A percentile compares a stretch with the other conserved stretches of the same genome.
Conservation (phyloP, 2,888 invertebrate genomes). For the Acanthosepion esculentum region DNA sequence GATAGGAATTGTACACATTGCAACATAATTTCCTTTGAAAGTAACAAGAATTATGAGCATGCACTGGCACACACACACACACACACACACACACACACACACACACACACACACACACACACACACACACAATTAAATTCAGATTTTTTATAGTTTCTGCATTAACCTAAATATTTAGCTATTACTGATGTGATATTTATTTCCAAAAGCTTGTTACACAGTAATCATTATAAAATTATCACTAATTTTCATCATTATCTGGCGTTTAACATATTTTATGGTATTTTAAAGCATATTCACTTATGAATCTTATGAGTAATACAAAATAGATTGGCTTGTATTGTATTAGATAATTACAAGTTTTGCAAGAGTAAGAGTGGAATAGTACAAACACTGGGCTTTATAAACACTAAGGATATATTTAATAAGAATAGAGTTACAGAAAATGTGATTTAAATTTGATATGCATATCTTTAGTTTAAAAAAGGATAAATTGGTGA, state of each 20-base stretch:
- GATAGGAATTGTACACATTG: neutral
- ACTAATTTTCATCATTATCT: neutral
- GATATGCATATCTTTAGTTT: too few relatives aligned
- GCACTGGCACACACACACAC: neutral
- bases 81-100: too few relatives aligned
- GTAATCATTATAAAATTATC: neutral
- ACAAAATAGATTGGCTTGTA: neutral
- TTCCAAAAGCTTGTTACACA: neutral
- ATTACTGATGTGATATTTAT: constrained; percentile 33
- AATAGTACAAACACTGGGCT: too few relatives aligned
- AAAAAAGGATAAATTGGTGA: too few relatives aligned
- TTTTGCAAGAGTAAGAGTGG: too few relatives aligned
- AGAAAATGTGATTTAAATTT: too few relatives aligned
- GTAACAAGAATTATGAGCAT: neutral
- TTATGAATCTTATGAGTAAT: neutral
- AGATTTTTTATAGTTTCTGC: neutral
- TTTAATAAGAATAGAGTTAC: too few relatives aligned
- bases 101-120: neutral
- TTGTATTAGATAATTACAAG: neutral
- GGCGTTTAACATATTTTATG: neutral
- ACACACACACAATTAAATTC: neutral
- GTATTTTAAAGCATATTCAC: neutral
- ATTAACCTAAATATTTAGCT: neutral
- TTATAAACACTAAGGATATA: too few relatives aligned
- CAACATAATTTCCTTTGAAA: neutral